Percentiles rank a stretch among this genome's conserved stretches.
phyloP scores from a whole-genome alignment of 1,140 invertebrate genomes.

The Drosophila nigrodunni region DNA sequence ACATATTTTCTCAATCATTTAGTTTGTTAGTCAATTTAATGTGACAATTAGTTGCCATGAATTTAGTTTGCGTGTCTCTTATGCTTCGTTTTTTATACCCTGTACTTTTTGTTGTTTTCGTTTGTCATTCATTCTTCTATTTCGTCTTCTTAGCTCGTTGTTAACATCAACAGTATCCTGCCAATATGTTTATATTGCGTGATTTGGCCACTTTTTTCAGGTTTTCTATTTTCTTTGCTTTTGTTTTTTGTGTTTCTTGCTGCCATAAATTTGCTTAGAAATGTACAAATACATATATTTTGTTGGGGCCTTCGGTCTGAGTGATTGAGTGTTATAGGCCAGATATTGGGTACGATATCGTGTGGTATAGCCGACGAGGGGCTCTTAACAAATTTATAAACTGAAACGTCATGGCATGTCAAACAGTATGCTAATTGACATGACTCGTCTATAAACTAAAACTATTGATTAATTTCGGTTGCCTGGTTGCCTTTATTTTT shows the following conservation, averaged over 20 bases:
- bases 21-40: slow-evolving; percentile 35
- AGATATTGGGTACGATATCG: slow-evolving; percentile 21
- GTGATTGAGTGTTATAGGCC: slow-evolving; percentile 33
- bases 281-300: slow-evolving; percentile 36
- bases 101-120: background rate
- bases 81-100: background rate
- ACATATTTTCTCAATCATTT: background rate
- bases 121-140: background rate
- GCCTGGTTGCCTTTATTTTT: slow-evolving; percentile 37
- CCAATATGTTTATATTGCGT: slow-evolving; percentile 37
- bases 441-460: slow-evolving; percentile 13
- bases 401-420: slow-evolving; percentile 42
- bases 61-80: slow-evolving; percentile 38
- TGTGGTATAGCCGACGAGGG: slow-evolving; percentile 1
- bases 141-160: slow-evolving; percentile 13
- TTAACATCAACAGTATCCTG: slow-evolving; percentile 41
- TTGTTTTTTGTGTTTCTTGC: background rate
- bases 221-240: background rate
- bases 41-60: slow-evolving; percentile 49
- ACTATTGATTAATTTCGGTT: slow-evolving; percentile 50
- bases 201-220: slow-evolving; percentile 44
- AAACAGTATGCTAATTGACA: slow-evolving; percentile 51
- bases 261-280: slow-evolving; percentile 38
- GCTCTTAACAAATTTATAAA: slow-evolving; percentile 47
- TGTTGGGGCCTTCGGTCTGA: background rate